Evolutionary conservation across 2,797 vertebrate species (phyloP).

Genomic region (Columba guinea): DNA sequence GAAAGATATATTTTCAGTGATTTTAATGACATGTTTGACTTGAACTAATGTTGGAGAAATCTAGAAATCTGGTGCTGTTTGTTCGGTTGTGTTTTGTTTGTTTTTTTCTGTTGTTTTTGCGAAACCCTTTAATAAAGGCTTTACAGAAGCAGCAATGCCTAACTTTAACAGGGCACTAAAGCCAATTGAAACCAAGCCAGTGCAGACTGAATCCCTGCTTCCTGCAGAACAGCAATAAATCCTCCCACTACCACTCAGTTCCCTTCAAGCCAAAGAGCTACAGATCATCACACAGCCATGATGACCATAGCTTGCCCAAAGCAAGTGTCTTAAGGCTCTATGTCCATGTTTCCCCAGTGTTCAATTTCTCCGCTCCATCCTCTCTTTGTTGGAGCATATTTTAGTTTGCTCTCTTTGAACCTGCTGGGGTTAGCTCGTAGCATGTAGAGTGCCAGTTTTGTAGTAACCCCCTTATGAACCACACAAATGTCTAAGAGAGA

Average conservation of each 20-base stretch:
- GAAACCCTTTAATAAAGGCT: neutral
- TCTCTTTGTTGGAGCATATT: neutral
- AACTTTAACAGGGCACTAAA: neutral
- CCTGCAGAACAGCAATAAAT: conserved; percentile 21
- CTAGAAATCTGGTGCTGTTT: neutral
- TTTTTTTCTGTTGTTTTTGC: neutral
- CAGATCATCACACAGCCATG: accelerated
- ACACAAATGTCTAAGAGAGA: neutral
- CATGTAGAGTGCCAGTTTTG: neutral
- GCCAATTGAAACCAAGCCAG: neutral
- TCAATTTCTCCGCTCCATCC: accelerated
- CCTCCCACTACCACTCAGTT: neutral
- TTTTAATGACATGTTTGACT: neutral
- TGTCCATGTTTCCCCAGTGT: neutral
- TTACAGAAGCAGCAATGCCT: neutral
- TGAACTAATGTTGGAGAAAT: neutral
- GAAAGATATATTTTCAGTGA: neutral
- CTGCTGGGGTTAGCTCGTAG: neutral
- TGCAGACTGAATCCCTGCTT: neutral
- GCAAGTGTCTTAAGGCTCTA: neutral
- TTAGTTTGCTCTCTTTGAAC: neutral
- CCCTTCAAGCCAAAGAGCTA: neutral
- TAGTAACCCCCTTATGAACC: neutral
- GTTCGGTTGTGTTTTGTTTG: no score
- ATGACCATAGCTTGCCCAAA: neutral